phyloP scores from a whole-genome alignment of 2,797 vertebrate species.

The Gallirallus australis region DNA sequence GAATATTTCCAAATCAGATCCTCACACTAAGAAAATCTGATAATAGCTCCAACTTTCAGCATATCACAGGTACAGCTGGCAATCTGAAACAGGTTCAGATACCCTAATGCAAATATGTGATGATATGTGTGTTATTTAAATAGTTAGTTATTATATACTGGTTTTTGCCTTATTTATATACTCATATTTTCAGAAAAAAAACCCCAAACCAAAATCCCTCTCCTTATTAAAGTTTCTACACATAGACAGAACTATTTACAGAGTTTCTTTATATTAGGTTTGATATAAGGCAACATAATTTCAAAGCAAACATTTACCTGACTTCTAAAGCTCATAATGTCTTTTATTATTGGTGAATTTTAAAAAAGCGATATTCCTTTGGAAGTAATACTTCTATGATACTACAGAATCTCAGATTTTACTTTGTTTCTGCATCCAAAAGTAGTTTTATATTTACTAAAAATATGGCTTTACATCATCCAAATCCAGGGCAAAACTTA shows the following conservation, averaged over 20 bases:
- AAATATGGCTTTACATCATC: background rate
- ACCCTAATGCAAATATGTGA: background rate
- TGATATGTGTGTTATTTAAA: background rate
- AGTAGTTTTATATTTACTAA: background rate
- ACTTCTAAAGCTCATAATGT: background rate
- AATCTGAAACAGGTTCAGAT: background rate
- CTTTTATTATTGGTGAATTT: background rate
- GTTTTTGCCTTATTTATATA: background rate
- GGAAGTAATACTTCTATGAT: background rate
- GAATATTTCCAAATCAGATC: background rate
- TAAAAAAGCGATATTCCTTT: background rate
- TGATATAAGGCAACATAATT: background rate
- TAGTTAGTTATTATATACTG: background rate
- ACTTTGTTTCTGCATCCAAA: background rate
- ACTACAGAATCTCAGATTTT: background rate
- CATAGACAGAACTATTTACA: background rate
- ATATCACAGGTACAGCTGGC: background rate
- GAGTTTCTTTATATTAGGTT: background rate
- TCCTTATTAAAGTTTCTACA: background rate
- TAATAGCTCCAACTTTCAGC: background rate
- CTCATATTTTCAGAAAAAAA: background rate
- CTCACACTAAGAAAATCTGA: background rate
- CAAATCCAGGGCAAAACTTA: background rate
- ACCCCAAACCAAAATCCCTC: background rate
- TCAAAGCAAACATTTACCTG: background rate